Conservation (phyloP, 2,888 invertebrate species). For the Meghimatium bilineatum region DNA sequence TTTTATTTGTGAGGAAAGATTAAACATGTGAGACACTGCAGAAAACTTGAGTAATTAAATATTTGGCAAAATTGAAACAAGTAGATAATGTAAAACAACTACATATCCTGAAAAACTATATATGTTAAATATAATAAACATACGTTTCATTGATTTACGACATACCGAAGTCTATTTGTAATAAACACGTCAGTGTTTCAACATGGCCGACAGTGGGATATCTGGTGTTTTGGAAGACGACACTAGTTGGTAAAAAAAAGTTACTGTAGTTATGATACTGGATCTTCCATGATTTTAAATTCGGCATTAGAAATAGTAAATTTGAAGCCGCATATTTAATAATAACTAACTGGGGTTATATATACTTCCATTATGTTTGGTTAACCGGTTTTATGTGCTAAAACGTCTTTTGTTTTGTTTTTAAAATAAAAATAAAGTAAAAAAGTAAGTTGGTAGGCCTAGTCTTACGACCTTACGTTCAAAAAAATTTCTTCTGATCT, state of each 20-base stretch:
- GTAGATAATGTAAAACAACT: too few relatives aligned
- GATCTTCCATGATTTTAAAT: not conserved
- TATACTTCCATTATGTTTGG: not conserved
- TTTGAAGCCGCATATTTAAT: not conserved
- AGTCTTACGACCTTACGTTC: too few relatives aligned
- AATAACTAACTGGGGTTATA: not conserved
- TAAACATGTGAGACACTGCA: not conserved
- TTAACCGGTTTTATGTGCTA: not conserved
- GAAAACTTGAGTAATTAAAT: too few relatives aligned
- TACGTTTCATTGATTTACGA: not conserved
- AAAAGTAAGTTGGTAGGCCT: too few relatives aligned
- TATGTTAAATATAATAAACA: too few relatives aligned
- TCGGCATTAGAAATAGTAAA: not conserved
- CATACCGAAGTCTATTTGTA: not conserved
- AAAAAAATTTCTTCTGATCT: too few relatives aligned
- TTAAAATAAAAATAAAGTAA: too few relatives aligned
- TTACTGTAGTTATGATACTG: not conserved
- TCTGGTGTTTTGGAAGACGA: conserved; percentile 43
- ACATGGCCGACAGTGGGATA: conserved; percentile 45
- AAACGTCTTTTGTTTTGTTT: too few relatives aligned
- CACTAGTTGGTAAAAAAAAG: conserved; percentile 47
- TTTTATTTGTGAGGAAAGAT: not conserved
- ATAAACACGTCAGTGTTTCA: conserved; percentile 48
- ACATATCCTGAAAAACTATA: too few relatives aligned
- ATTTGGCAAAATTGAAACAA: too few relatives aligned